Base-by-base conservation (phyloP, 2,113 vertebrate genomes). In the Malurus alboscapulatus region DNA sequence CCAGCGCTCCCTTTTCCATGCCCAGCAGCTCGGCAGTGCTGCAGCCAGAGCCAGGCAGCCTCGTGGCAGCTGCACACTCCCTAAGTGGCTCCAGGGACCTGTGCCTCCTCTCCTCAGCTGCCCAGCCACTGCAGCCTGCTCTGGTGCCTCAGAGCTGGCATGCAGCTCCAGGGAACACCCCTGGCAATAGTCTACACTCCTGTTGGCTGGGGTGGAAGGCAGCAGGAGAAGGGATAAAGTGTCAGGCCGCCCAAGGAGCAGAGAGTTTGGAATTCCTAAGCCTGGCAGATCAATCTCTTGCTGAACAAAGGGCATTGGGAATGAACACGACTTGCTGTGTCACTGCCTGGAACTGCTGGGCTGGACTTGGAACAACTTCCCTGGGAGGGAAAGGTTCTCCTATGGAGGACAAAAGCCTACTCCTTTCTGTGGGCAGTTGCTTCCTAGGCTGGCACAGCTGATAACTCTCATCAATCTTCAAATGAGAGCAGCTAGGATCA, bases 1-100 rank as follows among this genome's bases (percentile, higher is more conserved):
- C 98, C 97, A 95, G 96, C 67, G 92, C 96, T 98, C 94, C 79
- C 91, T 73, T 97, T 97, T 98, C 98, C 98, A 98, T 98, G 98
- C 99, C 98, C 98, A 98, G 99, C 98, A 92, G 75, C 65, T 88
- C 80, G 5, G 96, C 93, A 67, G 92, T 96, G 95, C 94, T 74
- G 80, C 61, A 84, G 92, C 92, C 72, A 4, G 87, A 94, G 93
- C 97, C 97, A 95, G 65, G 59, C 94, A 92, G 96, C 80, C 96
- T 96, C 92, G 83, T 93, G 75, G 97, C 98, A 98, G 98, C 98
- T 98, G 98, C 66, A 22, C 24, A 32, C 92, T 96, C 96, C 94
- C 96, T 38, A 73, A 96, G 97, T 2, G 27, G 26, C 73, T 61
- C 54, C 27, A 15, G 73, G 84, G 94, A 62, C 72, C 59, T 67